A percentile compares a stretch with the other conserved stretches of the same genome.
These are phyloP conservation scores for Metopia argyrocephala DNA, from an alignment of 2,888 invertebrate genomes.

Conservation along the genomic window DNA sequence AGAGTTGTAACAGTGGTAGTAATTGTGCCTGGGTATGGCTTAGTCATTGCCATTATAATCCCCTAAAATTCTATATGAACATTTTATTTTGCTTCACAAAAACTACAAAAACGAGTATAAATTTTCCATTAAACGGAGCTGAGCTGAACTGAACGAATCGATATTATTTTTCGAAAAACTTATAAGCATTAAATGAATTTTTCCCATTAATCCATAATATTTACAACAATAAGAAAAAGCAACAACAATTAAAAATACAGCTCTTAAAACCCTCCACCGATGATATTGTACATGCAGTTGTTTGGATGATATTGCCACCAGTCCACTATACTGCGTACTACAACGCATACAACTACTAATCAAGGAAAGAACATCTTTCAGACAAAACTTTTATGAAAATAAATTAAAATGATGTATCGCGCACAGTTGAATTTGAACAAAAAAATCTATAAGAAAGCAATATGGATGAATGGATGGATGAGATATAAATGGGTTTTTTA, in stretches of 20 bases:
- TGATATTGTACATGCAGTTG: not conserved
- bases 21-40: slow-evolving; percentile 2
- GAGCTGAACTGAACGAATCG: slow-evolving; percentile 46
- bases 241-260: not conserved
- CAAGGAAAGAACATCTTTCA: slow-evolving; percentile 25
- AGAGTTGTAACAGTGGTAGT: not conserved
- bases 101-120: slow-evolving; percentile 2
- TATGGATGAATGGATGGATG: not conserved
- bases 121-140: not conserved
- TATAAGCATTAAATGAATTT: slow-evolving; percentile 36
- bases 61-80: slow-evolving; percentile 1
- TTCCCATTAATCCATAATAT: slow-evolving; percentile 51
- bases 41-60: slow-evolving; percentile 34
- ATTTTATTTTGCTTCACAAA: not conserved
- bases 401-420: slow-evolving; percentile 16
- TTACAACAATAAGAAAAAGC: slow-evolving; percentile 2
- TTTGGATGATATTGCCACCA: not conserved
- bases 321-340: not conserved
- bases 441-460: not conserved
- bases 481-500: slow-evolving; percentile 35
- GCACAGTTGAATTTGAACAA: slow-evolving; percentile 37
- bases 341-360: not conserved
- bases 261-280: not conserved
- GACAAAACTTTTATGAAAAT: slow-evolving; percentile 29
- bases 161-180: slow-evolving; percentile 37